phyloP scores from a whole-genome alignment of 2,113 vertebrate species.

The Egretta garzetta region DNA sequence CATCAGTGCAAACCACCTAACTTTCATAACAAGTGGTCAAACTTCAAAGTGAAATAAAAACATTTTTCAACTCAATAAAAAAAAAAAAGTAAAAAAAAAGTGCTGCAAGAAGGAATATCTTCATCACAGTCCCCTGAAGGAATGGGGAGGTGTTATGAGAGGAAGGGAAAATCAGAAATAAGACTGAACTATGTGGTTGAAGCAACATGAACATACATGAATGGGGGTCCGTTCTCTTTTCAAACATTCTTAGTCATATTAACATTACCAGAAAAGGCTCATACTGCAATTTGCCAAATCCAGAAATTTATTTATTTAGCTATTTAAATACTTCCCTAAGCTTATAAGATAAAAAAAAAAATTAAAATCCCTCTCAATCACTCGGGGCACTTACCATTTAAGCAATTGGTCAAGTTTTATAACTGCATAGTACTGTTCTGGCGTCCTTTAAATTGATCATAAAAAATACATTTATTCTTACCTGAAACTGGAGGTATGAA shows the following conservation, averaged over 20 bases:
- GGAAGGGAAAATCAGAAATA: background rate
- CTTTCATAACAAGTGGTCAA: background rate
- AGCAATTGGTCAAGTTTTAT: background rate
- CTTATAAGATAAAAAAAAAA: background rate
- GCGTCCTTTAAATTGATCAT: background rate
- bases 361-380: background rate
- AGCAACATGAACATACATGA: background rate
- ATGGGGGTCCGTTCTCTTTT: background rate
- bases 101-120: background rate
- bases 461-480: slow-evolving; percentile 12
- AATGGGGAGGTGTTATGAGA: background rate
- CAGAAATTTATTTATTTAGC: background rate
- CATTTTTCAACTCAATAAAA: background rate
- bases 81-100: background rate
- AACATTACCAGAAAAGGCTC: background rate
- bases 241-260: background rate
- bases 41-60: background rate
- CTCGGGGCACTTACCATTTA: background rate
- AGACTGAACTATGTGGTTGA: background rate
- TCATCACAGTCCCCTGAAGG: background rate
- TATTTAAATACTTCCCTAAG: background rate
- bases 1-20: background rate
- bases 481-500: background rate
- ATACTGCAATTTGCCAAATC: background rate
- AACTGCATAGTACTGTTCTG: background rate